Base-by-base conservation (phyloP, 2,888 invertebrate species). In the Perizoma flavofasciatum region DNA sequence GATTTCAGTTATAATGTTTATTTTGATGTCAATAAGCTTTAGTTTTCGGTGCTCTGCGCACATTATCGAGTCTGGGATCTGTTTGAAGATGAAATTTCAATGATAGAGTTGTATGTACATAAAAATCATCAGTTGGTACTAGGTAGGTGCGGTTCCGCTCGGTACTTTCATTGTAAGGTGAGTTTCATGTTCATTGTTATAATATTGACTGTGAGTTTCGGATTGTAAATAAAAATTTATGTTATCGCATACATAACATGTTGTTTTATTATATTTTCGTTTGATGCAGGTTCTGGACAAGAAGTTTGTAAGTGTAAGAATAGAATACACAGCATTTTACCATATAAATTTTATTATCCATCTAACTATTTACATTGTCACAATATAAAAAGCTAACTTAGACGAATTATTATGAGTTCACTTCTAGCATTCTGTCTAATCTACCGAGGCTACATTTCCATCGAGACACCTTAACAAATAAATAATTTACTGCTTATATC, bases 191-290 rank as follows among this genome's bases (percentile, higher is more conserved):
- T 88, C 85, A 47, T 47, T 61, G 56, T 56, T 61, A 61, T 84
- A 85, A 81, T 58, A 58, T 86, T 86, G 80, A 88, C 84, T 90
- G 88, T 89, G 87, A 88, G 86, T 88, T 89, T 89, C 82, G 86
- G 87, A 83, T 85, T 91, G 90, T 91, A 90, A 90, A 91, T 91
- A 91, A 90, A 90, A 89, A 89, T 85, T 87, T 91, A 91, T 89
- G 89, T 90, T 90, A 91, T 87, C 82, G 85, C 89, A 85, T 71
- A 61, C 37, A 54, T 48, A 51, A 35, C 67, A 65, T 59, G 63
- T 76, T 75, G 65, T 80, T 76, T 82, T 78, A 77, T 74, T 82
- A 56, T 37, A 37, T 37, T 37, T 37, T 5, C 37, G 6, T 6
- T 37, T 37, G 35, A 37, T 6, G 5, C 37, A 37, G 6, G 37